A percentile compares a stretch with the other conserved stretches of the same genome.
Conservation (phyloP, 2,797 vertebrate genomes). For the Enteromius anoplus region DNA sequence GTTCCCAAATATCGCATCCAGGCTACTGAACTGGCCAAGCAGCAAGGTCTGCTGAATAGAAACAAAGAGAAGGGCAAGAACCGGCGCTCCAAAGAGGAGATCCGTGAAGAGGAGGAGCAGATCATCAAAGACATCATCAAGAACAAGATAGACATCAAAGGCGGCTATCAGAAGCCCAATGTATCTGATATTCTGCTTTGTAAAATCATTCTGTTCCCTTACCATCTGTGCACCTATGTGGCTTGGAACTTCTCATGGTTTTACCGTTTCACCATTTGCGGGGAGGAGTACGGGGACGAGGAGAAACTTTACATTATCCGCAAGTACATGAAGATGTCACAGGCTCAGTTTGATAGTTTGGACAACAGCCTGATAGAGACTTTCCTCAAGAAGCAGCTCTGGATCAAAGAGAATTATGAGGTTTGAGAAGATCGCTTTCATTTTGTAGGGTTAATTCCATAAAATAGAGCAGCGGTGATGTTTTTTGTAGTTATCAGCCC, state of each 20-base stretch:
- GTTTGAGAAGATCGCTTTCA: conserved; percentile 55
- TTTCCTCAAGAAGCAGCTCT: conserved; percentile 87
- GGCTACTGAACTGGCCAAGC: conserved; percentile 90
- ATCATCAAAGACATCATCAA: conserved; percentile 96
- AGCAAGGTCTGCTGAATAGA: conserved; percentile 91
- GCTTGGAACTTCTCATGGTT: conserved; percentile 88
- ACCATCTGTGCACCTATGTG: conserved; percentile 84
- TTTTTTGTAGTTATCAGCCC: background rate
- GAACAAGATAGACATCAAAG: conserved; percentile 97
- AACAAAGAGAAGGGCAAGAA: conserved; percentile 93
- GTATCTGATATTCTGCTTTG: conserved; percentile 91
- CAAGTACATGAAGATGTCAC: conserved; percentile 92
- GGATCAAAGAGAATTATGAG: conserved; percentile 93
- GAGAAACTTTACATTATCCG: conserved; percentile 94
- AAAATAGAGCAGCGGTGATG: background rate
- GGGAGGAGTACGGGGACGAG: conserved; percentile 88
- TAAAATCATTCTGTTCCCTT: conserved; percentile 88
- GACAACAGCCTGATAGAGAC: conserved; percentile 83
- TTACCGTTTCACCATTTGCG: conserved; percentile 88
- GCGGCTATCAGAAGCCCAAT: conserved; percentile 95
- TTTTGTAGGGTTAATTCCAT: background rate
- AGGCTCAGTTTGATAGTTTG: conserved; percentile 92
- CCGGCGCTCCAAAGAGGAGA: conserved; percentile 92
- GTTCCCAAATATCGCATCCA: conserved; percentile 96
- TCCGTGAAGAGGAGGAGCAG: conserved; percentile 93